Conservation (phyloP, 2,888 invertebrate species). For the Thecophora atra region DNA sequence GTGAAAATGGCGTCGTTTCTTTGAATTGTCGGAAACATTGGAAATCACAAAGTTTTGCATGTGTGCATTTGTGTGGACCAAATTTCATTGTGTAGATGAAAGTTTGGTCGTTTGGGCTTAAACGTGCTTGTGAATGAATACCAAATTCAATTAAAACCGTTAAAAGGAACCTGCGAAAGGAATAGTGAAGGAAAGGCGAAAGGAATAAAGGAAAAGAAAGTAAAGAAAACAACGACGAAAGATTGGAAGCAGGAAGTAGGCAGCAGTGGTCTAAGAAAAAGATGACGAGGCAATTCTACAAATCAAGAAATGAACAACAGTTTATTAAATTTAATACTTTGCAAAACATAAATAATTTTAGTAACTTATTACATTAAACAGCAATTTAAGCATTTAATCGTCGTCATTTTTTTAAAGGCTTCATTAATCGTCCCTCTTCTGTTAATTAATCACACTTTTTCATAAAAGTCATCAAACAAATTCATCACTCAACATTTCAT, state of each 20-base stretch:
- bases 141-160: conserved; percentile 24
- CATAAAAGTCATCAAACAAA: too few species aligned
- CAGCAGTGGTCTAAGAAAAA: too few species aligned
- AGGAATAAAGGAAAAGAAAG: neutral
- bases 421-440: too few species aligned
- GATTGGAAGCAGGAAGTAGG: neutral
- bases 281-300: too few species aligned
- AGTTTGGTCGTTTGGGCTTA: neutral
- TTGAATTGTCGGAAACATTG: neutral
- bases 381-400: too few species aligned
- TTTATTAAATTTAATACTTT: too few species aligned
- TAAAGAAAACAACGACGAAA: neutral
- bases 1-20: conserved; percentile 22
- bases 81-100: neutral
- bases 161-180: neutral
- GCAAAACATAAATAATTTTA: too few species aligned
- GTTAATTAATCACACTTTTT: too few species aligned
- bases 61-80: conserved; percentile 1
- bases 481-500: too few species aligned
- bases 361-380: too few species aligned
- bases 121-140: conserved; percentile 23
- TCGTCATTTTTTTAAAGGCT: too few species aligned
- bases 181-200: neutral
- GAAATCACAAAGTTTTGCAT: conserved; percentile 6
- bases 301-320: too few species aligned